phyloP scores from a whole-genome alignment of 2,888 invertebrate species.

The Aphidoletes aphidimyza region DNA sequence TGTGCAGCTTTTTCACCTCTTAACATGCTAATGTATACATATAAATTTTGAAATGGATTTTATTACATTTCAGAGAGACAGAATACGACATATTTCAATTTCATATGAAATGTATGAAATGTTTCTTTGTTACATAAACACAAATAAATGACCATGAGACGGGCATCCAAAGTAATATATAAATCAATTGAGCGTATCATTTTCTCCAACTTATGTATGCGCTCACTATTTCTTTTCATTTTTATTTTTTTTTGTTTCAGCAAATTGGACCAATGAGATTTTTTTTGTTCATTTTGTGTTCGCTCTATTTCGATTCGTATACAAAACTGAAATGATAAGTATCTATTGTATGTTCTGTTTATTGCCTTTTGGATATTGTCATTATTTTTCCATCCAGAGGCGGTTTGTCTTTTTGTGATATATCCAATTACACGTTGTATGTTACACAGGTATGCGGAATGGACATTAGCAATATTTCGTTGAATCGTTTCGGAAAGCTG shows the following conservation, averaged over 20 bases:
- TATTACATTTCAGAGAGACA: too few species aligned
- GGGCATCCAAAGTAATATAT: background rate
- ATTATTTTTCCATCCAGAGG: background rate
- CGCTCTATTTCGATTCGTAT: background rate
- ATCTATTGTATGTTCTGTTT: constrained; percentile 22
- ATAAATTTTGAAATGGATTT: too few species aligned
- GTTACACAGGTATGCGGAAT: constrained; percentile 9
- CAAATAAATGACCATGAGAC: background rate
- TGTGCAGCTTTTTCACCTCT: too few species aligned
- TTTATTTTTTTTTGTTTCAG: background rate
- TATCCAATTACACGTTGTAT: background rate
- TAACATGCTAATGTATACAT: too few species aligned
- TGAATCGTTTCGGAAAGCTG: background rate
- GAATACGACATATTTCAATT: background rate
- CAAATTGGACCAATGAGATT: background rate
- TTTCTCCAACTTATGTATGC: background rate
- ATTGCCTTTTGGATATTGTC: constrained; percentile 31
- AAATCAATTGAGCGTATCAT: background rate
- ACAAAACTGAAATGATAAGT: background rate
- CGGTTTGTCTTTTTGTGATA: constrained; percentile 6
- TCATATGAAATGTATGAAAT: background rate
- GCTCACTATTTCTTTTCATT: background rate
- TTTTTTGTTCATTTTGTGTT: background rate
- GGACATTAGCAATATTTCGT: background rate
- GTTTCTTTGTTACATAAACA: background rate